Percentiles rank a stretch among this genome's conserved stretches.
These are phyloP conservation scores for Aporophyla nigra DNA, from an alignment of 2,888 invertebrate species.

Conservation along the genomic window DNA sequence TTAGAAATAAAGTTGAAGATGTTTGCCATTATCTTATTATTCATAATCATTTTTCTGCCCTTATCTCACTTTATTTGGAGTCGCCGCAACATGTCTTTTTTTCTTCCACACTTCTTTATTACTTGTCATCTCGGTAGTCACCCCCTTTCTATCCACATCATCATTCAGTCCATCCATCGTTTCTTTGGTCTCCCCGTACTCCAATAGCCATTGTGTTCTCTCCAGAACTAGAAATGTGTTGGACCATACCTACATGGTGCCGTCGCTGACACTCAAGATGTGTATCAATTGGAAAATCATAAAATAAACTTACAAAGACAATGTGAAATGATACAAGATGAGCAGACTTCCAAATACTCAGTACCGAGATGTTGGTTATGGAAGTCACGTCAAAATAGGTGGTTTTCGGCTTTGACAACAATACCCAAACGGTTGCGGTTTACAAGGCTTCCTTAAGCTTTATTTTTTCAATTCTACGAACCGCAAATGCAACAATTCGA, in stretches of 20 bases:
- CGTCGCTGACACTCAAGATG: background rate
- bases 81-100: no score
- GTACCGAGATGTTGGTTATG: background rate
- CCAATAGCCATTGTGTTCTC: background rate
- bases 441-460: background rate
- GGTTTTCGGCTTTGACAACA: background rate
- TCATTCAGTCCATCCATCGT: no score
- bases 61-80: no score
- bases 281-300: conserved; percentile 1
- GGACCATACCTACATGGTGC: background rate
- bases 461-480: conserved; percentile 14
- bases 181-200: no score
- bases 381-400: background rate
- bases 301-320: background rate
- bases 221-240: background rate
- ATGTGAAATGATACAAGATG: background rate
- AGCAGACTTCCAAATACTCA: background rate
- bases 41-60: no score
- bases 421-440: conserved; percentile 5
- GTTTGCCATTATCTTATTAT: background rate
- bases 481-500: background rate
- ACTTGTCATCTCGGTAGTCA: no score
- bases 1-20: background rate
- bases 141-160: no score
- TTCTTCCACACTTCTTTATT: no score